Evolutionary conservation across 2,888 invertebrate species (phyloP).

Genomic region (Lymantria dispar): DNA sequence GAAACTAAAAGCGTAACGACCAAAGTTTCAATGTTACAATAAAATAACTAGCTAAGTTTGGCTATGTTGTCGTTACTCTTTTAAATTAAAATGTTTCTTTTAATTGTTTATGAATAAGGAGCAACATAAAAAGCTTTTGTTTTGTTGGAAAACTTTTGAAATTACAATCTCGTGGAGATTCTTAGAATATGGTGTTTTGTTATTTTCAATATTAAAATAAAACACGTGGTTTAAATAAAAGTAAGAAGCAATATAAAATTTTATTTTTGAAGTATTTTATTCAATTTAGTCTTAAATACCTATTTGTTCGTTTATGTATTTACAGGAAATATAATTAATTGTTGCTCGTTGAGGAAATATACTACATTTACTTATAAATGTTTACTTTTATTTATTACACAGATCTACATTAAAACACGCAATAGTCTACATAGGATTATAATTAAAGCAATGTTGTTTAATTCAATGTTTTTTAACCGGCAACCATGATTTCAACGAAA

Average conservation of each 20-base stretch:
- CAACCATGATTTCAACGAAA: too few relatives aligned
- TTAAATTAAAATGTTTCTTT: slow-evolving; percentile 7
- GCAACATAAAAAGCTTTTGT: neutral
- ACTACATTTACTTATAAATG: too few relatives aligned
- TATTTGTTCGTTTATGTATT: too few relatives aligned
- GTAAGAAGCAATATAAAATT: slow-evolving; percentile 1
- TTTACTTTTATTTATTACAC: too few relatives aligned
- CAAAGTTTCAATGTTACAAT: slow-evolving; percentile 12
- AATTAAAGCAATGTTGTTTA: too few relatives aligned
- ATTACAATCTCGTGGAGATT: slow-evolving; percentile 1
- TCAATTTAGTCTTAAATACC: too few relatives aligned
- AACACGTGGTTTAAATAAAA: slow-evolving; percentile 21
- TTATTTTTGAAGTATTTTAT: too few relatives aligned
- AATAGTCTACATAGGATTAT: too few relatives aligned
- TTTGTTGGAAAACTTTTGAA: neutral
- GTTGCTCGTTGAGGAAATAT: too few relatives aligned
- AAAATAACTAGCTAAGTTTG: slow-evolving; percentile 7
- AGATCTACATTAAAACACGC: too few relatives aligned
- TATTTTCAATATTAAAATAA: slow-evolving; percentile 3
- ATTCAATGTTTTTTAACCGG: too few relatives aligned
- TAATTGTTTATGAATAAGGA: neutral
- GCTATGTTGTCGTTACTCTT: slow-evolving; percentile 5
- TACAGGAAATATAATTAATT: too few relatives aligned
- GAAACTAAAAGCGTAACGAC: slow-evolving; percentile 9
- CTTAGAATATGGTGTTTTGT: neutral